These are phyloP conservation scores for Charaxes varanes DNA, from an alignment of 1,140 invertebrate species.

Conservation along the genomic window DNA sequence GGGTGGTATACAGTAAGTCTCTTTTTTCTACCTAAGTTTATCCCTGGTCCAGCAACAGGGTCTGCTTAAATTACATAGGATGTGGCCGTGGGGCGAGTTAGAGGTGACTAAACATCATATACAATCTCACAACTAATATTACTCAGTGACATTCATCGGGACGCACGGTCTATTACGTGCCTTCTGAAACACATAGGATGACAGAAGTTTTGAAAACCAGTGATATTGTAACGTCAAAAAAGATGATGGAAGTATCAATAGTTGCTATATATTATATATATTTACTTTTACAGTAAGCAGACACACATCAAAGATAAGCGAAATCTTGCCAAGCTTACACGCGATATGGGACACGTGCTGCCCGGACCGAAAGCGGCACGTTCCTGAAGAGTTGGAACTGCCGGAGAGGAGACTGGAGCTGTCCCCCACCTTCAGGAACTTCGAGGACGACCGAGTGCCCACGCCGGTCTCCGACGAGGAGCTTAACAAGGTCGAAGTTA, in stretches of 20 bases:
- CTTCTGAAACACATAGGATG: no score
- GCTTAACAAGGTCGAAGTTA: slow-evolving; percentile 1
- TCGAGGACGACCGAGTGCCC: slow-evolving; percentile 33
- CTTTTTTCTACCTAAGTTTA: no score
- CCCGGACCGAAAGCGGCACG: slow-evolving; percentile 33
- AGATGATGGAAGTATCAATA: not conserved
- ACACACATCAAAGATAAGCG: slow-evolving; percentile 33
- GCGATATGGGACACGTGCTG: slow-evolving; percentile 47
- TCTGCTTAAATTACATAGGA: no score
- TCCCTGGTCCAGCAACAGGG: no score
- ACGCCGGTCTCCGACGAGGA: slow-evolving; percentile 44
- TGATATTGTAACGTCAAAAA: slow-evolving; percentile 1
- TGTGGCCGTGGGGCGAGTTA: no score
- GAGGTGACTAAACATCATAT: no score
- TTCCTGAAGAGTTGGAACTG: not conserved
- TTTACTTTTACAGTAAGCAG: slow-evolving; percentile 33
- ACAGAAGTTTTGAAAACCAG: no score
- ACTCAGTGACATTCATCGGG: no score
- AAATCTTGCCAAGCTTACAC: slow-evolving; percentile 36
- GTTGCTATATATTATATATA: slow-evolving; percentile 3
- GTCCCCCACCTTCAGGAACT: slow-evolving; percentile 19
- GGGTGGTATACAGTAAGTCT: no score
- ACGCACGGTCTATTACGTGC: no score
- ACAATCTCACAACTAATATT: no score
- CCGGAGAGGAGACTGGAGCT: slow-evolving; percentile 10